Evolutionary conservation across 2,888 invertebrate species (phyloP), one percentile per base, ranked within the genome.

Genomic region (Agrochola macilenta): DNA sequence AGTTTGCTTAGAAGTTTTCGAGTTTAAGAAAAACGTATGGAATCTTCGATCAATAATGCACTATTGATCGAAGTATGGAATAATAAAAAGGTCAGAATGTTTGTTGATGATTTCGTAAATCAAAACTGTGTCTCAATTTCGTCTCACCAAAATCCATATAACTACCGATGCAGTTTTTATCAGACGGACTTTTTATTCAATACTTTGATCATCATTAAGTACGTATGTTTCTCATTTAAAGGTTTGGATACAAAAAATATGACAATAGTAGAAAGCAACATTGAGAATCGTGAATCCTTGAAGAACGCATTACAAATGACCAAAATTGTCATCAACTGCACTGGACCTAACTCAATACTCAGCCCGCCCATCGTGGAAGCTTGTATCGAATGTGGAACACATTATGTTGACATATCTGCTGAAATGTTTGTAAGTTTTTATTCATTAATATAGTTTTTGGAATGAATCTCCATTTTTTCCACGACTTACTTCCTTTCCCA

Each of bases 331-430:
- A 84, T 95, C 65, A 95, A 95, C 77, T 92, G 93, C 43, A 93
- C 93, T 0, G 94, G 95, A 0, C 94, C 94, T 0, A 92, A 91
- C 79, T 87, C 90, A 1, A 26, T 88, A 12, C 81, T 92, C 8
- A 92, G 94, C 66, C 92, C 90, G 46, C 88, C 89, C 0, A 90
- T 95, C 8, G 91, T 95, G 7, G 89, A 91, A 80, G 91, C 93
- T n/a, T 95, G 95, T 69, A 89, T 95, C n/a, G 85, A 89, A 69
- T 87, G 90, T 17, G 87, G 85, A 35, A 94, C 94, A 1, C 93
- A 94, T 79, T 95, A 94, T 68, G 88, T 94, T 23, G 95, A 95
- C 74, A 93, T 95, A 79, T 93, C 95, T 2, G 94, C 93, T 2
- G 95, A 95, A 87, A 81, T 93, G 35, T 90, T 91, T 81, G 95